phyloP scores from a whole-genome alignment of 2,888 invertebrate genomes.

The Folsomia manolachei region DNA sequence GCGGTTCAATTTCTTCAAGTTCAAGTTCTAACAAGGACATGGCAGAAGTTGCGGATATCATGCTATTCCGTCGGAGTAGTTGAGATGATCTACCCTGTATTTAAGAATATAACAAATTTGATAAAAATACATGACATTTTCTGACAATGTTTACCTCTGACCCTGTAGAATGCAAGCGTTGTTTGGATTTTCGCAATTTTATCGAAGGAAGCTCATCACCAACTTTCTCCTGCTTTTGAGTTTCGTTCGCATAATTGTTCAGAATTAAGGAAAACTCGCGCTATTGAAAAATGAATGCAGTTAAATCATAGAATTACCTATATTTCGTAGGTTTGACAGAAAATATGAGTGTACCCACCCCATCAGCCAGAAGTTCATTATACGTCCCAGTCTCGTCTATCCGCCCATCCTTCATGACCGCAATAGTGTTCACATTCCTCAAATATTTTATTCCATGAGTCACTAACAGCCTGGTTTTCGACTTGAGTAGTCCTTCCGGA shows the following conservation, averaged over 20 bases:
- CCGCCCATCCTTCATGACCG: constrained; percentile 81
- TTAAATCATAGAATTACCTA: no score
- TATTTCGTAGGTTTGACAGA: no score
- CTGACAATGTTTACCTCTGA: no score
- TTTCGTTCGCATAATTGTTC: neutral
- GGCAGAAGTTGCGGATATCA: constrained; percentile 56
- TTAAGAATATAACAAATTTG: no score
- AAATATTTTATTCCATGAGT: constrained; percentile 93
- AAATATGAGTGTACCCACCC: no score
- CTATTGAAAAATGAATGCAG: neutral
- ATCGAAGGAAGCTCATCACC: no score
- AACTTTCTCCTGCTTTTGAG: neutral
- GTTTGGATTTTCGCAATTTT: no score
- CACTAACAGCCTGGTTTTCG: constrained; percentile 78
- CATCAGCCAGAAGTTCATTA: constrained; percentile 72
- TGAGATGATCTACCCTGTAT: no score
- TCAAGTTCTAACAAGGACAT: constrained; percentile 77
- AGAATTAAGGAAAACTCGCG: neutral
- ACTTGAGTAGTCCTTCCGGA: constrained; percentile 64
- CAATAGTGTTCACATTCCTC: constrained; percentile 81
- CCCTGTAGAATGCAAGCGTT: no score
- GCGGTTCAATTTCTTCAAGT: constrained; percentile 52
- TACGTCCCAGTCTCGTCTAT: constrained; percentile 89
- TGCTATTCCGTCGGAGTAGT: no score
- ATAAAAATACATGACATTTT: no score